These are phyloP conservation scores for Anableps anableps DNA, from an alignment of 2,797 vertebrate genomes.

Conservation along the genomic window DNA sequence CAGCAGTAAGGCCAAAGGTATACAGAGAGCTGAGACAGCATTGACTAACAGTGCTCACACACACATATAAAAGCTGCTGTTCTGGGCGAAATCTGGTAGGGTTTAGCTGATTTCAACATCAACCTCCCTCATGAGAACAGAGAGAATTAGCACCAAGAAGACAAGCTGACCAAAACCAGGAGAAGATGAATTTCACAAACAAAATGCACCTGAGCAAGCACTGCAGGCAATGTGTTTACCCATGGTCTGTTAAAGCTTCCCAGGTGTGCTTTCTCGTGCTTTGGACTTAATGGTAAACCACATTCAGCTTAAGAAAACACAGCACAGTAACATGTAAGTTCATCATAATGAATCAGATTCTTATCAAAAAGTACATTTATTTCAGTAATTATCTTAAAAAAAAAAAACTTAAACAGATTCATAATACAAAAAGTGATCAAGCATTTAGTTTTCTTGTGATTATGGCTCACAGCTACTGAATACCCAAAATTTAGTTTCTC, in stretches of 20 bases:
- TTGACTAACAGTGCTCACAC: constrained; percentile 18
- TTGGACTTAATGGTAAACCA: background rate
- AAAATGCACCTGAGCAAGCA: constrained; percentile 26
- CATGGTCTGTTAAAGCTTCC: background rate
- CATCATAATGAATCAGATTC: background rate
- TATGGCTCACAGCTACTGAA: too few relatives aligned
- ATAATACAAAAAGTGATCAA: too few relatives aligned
- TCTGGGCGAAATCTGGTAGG: constrained; percentile 37
- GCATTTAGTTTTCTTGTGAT: too few relatives aligned
- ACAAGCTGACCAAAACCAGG: constrained; percentile 37
- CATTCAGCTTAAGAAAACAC: background rate
- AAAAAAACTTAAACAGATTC: too few relatives aligned
- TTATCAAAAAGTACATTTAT: background rate
- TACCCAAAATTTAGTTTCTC: too few relatives aligned
- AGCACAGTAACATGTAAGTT: background rate
- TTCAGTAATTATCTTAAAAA: background rate
- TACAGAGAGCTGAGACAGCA: constrained; percentile 67
- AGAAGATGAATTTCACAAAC: constrained; percentile 51
- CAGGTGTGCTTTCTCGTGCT: background rate
- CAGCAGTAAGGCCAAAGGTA: constrained; percentile 25
- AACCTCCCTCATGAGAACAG: constrained; percentile 25
- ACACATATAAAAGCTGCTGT: constrained; percentile 46
- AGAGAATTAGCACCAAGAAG: constrained; percentile 44
- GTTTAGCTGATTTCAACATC: constrained; percentile 56
- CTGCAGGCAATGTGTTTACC: background rate